Base-by-base conservation (phyloP, 35 echinoderm and acorn worm genomes). In the Amphiura filiformis region DNA sequence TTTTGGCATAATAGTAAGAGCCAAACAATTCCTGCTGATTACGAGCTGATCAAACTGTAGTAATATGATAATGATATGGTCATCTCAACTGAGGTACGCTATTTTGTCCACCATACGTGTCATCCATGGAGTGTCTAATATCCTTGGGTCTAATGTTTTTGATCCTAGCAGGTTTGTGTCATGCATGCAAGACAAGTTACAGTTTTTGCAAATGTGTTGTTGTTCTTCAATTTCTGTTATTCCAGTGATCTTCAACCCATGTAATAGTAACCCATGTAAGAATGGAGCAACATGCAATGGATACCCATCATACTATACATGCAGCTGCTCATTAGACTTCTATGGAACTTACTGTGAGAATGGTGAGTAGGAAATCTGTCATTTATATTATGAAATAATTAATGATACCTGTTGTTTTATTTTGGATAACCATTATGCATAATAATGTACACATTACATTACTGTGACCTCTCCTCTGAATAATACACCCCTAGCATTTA, bases 201-300 rank as follows among this genome's bases (percentile, higher is more conserved):
- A 28, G 5, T 39, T 52, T 37, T 85, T 65, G 37, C 65, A 34
- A 26, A n/a, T 20, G 22, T n/a, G 23, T 34, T 86, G 22, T 22
- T 86, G 31, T 86, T 20, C 44, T 52, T 52, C 20, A n/a, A n/a
- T n/a, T n/a, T n/a, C n/a, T n/a, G 7, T 41, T 13, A 18, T 84
- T 38, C 35, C 40, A 76, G 83, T 86, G 32, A 82, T 78, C 30
- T 94, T 86, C 80, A 83, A 88, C 84, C 83, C 92, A 14, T 94
- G 92, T 87, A 77, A 86, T 1, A 94, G 92, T 87, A 70, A 76
- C 47, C 92, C 92, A 22, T 94, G 92, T 40, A 39, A 47, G 15
- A 90, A 94, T 83, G 88, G 79, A 31, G 92, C 82, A 32, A 70
- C 37, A 17, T 94, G 92, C 76, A 47, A 0, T 1, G 35, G 84